Evolutionary conservation across 2,113 vertebrate genomes (phyloP).

Genomic region (Oryctolagus cuniculus): DNA sequence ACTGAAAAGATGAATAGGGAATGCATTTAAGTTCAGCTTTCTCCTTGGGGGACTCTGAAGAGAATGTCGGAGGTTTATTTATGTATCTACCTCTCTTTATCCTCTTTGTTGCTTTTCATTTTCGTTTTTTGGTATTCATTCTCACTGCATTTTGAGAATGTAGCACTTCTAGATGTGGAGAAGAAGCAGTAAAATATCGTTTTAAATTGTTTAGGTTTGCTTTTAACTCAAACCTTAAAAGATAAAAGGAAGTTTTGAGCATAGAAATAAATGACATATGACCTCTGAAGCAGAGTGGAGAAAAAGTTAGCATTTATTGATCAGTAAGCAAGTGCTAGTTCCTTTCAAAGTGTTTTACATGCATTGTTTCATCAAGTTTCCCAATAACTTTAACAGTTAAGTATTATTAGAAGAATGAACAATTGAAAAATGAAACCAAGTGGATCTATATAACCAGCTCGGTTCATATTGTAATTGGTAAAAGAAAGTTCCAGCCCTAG

Average conservation of each 20-base stretch:
- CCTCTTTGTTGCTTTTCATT: background rate
- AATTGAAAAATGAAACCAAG: background rate
- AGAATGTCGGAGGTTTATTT: background rate
- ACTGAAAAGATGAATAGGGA: background rate
- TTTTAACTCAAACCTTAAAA: background rate
- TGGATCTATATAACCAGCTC: background rate
- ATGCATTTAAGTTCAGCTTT: background rate
- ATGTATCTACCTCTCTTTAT: background rate
- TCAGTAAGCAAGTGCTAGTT: background rate
- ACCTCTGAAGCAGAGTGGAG: background rate
- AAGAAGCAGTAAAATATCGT: background rate
- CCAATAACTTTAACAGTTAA: background rate
- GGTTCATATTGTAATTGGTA: background rate
- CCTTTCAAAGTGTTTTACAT: background rate
- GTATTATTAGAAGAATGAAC: background rate
- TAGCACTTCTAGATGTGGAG: background rate
- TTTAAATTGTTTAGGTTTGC: slow-evolving; percentile 4
- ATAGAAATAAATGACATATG: background rate
- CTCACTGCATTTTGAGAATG: background rate
- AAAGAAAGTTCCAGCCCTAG: background rate
- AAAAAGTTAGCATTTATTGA: slow-evolving; percentile 5
- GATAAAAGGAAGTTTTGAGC: slow-evolving; percentile 4
- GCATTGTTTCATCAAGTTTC: background rate
- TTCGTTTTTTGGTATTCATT: background rate
- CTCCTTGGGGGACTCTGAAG: slow-evolving; percentile 7